phyloP scores from a whole-genome alignment of 2,113 vertebrate genomes.

The Hystrix cristata region DNA sequence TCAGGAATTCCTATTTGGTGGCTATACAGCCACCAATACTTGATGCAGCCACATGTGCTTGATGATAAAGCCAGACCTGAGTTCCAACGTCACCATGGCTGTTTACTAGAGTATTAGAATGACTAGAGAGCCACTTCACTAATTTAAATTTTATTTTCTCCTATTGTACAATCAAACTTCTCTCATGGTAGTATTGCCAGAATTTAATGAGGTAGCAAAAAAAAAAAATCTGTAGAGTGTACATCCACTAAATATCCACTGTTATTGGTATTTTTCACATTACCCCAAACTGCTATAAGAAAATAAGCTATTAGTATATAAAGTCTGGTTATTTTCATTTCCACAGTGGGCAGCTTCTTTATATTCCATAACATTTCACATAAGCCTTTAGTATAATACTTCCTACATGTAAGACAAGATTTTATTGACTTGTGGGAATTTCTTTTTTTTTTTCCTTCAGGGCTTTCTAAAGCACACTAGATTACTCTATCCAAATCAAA shows the following conservation, averaged over 20 bases:
- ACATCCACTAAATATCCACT: neutral
- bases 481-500: neutral
- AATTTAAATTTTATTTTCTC: neutral
- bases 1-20: neutral
- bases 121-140: neutral
- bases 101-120: neutral
- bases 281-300: neutral
- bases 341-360: neutral
- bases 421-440: neutral
- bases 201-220: neutral
- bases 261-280: neutral
- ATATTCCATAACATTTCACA: neutral
- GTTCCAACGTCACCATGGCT: neutral
- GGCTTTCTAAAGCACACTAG: neutral
- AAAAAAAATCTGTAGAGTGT: neutral
- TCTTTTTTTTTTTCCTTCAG: neutral
- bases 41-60: no score
- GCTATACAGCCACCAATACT: neutral
- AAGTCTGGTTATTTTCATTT: neutral
- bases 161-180: neutral
- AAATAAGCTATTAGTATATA: neutral
- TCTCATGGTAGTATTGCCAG: neutral
- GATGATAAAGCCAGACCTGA: neutral
- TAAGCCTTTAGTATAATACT: neutral
- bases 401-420: neutral